These are phyloP conservation scores for Sitobion miscanthi DNA, from an alignment of 1,140 invertebrate genomes.

Conservation along the genomic window DNA sequence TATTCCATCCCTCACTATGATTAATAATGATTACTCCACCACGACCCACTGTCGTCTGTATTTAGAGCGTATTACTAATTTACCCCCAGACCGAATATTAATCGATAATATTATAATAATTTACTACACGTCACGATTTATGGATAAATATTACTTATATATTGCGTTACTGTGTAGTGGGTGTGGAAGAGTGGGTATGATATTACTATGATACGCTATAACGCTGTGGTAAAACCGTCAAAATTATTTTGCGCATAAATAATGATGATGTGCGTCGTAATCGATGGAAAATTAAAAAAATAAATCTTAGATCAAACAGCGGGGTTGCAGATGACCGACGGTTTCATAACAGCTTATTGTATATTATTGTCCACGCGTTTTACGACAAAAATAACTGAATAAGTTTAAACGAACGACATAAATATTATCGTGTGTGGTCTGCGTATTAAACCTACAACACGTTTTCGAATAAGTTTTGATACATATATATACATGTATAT, in stretches of 20 bases:
- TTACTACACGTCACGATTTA: neutral
- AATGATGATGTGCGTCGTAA: neutral
- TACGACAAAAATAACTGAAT: neutral
- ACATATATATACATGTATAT: neutral
- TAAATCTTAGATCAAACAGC: neutral
- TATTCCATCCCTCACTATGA: neutral
- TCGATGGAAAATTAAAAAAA: neutral
- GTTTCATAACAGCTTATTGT: neutral
- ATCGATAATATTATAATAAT: conserved; percentile 1
- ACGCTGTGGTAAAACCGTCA: neutral
- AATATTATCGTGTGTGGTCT: too few species aligned
- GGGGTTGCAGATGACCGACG: neutral
- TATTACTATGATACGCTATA: neutral
- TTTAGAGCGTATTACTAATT: neutral
- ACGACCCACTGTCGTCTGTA: neutral
- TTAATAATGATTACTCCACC: neutral
- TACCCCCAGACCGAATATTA: neutral
- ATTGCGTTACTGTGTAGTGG: neutral
- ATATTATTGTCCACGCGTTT: neutral
- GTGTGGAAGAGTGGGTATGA: neutral
- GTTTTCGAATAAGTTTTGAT: neutral
- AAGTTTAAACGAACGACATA: too few species aligned
- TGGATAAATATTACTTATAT: neutral
- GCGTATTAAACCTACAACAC: too few species aligned
- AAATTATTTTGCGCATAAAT: neutral